Conservation (phyloP, 2,888 invertebrate species). For the Lycia hirtaria region DNA sequence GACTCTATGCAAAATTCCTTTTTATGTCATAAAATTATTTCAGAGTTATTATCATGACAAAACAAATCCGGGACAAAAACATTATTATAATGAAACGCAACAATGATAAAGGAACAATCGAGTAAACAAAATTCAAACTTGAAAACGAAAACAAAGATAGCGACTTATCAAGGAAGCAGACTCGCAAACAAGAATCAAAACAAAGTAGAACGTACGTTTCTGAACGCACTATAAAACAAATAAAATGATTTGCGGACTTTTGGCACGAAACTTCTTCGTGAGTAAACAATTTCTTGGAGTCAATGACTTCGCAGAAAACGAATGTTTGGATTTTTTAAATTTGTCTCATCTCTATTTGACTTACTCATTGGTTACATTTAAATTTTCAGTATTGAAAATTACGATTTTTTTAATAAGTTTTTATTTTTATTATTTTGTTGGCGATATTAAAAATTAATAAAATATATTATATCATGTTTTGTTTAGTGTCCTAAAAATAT, state of each 20-base stretch:
- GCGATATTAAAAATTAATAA: no score
- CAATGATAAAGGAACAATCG: conserved; percentile 29
- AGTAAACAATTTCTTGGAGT: conserved; percentile 74
- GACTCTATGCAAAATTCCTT: no score
- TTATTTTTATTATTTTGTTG: no score
- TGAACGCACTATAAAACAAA: conserved; percentile 42
- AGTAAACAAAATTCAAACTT: conserved; percentile 28
- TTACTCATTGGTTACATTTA: neutral
- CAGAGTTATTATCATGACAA: conserved; percentile 3
- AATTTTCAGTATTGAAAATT: neutral
- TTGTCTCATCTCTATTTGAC: neutral
- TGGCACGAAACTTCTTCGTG: conserved; percentile 66
- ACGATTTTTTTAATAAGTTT: neutral
- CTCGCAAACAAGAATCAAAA: conserved; percentile 65
- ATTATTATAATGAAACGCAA: conserved; percentile 21
- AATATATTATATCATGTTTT: no score
- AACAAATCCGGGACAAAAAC: neutral
- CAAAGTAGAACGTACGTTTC: conserved; percentile 48
- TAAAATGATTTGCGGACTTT: conserved; percentile 60
- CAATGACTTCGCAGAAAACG: conserved; percentile 67
- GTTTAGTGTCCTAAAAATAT: no score
- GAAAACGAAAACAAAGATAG: conserved; percentile 50
- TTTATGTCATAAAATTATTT: no score
- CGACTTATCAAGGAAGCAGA: conserved; percentile 60
- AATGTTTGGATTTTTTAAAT: conserved; percentile 21